phyloP scores from a whole-genome alignment of 2,888 invertebrate genomes.

The Dioctria linearis region DNA sequence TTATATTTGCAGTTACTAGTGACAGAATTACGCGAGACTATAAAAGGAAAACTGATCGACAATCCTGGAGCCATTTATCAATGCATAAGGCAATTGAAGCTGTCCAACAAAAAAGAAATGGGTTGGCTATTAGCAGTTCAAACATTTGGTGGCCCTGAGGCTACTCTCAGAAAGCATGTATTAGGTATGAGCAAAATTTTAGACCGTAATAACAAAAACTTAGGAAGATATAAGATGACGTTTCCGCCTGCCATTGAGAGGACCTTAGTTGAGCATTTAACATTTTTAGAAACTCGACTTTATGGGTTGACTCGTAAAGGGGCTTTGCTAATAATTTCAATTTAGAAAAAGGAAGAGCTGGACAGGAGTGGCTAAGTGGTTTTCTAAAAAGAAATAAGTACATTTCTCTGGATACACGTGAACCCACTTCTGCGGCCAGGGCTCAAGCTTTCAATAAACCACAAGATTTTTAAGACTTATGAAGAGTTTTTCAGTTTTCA shows the following conservation, averaged over 20 bases:
- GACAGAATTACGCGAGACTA: too few species aligned
- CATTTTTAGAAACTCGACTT: too few species aligned
- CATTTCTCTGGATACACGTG: background rate
- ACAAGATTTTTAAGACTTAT: background rate
- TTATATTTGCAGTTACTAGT: too few species aligned
- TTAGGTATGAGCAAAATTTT: background rate
- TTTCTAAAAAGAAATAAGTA: background rate
- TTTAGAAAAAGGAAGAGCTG: too few species aligned
- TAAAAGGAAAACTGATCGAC: too few species aligned
- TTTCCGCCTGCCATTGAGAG: background rate
- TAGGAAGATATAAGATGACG: background rate
- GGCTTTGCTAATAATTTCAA: too few species aligned
- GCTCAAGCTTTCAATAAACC: conserved; percentile 6
- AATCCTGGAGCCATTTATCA: too few species aligned
- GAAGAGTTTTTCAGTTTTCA: background rate
- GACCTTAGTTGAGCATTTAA: background rate
- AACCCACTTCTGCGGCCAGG: background rate
- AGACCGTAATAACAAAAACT: background rate
- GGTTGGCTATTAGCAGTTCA: background rate
- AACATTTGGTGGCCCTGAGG: background rate
- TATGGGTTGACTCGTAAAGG: too few species aligned
- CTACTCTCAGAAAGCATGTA: background rate
- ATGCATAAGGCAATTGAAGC: too few species aligned
- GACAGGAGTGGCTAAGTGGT: conserved; percentile 13
- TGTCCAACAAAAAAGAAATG: too few species aligned